Evolutionary conservation across 2,797 vertebrate species (phyloP).

Genomic region (Esox masquinongy): DNA sequence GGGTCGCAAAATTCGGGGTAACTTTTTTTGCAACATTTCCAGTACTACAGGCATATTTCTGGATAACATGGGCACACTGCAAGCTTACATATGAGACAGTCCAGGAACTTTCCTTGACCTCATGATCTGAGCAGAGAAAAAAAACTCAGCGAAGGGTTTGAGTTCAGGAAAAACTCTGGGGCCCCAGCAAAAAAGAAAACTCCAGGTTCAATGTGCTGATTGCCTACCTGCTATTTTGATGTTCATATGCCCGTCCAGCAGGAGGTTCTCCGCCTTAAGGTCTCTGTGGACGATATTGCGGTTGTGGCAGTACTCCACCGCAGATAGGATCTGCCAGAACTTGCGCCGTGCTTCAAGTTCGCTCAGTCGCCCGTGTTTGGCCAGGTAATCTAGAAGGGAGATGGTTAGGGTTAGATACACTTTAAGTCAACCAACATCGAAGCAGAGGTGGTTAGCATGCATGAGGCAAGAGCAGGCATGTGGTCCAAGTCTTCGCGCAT

Average conservation of each 20-base stretch:
- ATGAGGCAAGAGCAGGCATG: neutral
- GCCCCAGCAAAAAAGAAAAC: neutral
- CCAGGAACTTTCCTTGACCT: too few relatives aligned
- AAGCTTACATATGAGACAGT: too few relatives aligned
- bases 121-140: too few relatives aligned
- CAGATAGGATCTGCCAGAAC: slow-evolving; percentile 98
- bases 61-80: too few relatives aligned
- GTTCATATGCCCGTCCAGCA: slow-evolving; percentile 96
- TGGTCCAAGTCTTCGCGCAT: neutral
- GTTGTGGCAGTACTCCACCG: slow-evolving; percentile 94
- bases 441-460: neutral
- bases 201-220: neutral
- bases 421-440: neutral
- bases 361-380: slow-evolving; percentile 91
- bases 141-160: neutral
- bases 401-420: neutral
- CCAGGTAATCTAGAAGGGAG: slow-evolving; percentile 86
- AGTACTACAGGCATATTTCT: too few relatives aligned
- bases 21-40: neutral
- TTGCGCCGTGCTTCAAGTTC: slow-evolving; percentile 93
- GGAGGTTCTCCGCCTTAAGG: slow-evolving; percentile 95
- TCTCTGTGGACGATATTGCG: slow-evolving; percentile 94
- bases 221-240: slow-evolving; percentile 96
- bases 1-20: neutral
- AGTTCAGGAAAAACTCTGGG: neutral